phyloP scores from a whole-genome alignment of 2,888 invertebrate species.

The Rhamphomyia laevipes region DNA sequence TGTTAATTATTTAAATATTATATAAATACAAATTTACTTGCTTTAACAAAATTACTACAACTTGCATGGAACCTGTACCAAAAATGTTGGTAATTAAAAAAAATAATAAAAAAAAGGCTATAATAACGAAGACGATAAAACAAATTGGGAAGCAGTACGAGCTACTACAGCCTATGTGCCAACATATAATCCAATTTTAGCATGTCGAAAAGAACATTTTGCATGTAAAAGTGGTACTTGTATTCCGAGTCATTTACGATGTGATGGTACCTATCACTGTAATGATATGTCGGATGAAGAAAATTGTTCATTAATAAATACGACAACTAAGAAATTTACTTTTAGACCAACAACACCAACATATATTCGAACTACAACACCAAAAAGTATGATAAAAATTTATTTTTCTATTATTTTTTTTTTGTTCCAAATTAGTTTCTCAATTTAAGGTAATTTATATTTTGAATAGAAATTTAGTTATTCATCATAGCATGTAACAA shows the following conservation, averaged over 20 bases:
- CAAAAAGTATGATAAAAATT: background rate
- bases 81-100: background rate
- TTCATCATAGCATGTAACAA: no score
- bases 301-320: conserved; percentile 29
- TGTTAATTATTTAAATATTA: no score
- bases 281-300: conserved; percentile 47
- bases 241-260: conserved; percentile 40
- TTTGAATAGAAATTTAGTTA: no score
- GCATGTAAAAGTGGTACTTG: conserved; percentile 49
- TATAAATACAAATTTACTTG: no score
- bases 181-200: conserved; percentile 18
- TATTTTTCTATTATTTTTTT: background rate
- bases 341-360: background rate
- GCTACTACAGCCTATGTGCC: conserved; percentile 18
- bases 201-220: conserved; percentile 44
- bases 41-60: conserved; percentile 4
- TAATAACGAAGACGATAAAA: conserved; percentile 20
- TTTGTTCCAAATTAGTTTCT: no score
- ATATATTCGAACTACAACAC: no score
- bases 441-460: no score
- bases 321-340: conserved; percentile 1
- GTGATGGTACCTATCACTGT: conserved; percentile 48
- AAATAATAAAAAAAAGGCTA: conserved; percentile 14
- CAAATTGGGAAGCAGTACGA: conserved; percentile 19
- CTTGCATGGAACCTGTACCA: conserved; percentile 9